A percentile compares a stretch with the other conserved stretches of the same genome.
These are phyloP conservation scores for Dryobates pubescens DNA, from an alignment of 2,797 vertebrate species.

Conservation along the genomic window DNA sequence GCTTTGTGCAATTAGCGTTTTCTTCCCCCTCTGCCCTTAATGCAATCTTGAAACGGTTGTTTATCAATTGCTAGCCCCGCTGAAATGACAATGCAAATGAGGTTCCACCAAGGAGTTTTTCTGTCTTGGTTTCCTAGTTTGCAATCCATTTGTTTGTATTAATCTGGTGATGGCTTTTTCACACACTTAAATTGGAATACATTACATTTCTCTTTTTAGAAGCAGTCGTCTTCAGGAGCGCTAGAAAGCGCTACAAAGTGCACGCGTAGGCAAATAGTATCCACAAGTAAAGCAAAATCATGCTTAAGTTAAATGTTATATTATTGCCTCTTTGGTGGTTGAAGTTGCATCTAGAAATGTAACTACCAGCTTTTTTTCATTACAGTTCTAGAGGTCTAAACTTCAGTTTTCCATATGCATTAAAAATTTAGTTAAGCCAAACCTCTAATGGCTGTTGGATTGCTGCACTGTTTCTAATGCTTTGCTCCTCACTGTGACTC, in stretches of 20 bases:
- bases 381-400: not conserved
- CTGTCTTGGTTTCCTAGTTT: not conserved
- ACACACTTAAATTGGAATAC: not conserved
- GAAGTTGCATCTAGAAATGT: not conserved
- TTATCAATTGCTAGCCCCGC: not conserved
- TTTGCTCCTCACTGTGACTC: not conserved
- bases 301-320: not conserved
- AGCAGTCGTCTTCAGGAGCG: not conserved
- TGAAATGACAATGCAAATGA: not conserved
- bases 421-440: not conserved
- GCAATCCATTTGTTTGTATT: not conserved
- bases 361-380: not conserved
- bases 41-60: not conserved
- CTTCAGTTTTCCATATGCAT: not conserved
- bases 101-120: not conserved
- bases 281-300: not conserved
- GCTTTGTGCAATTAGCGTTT: not conserved
- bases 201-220: not conserved
- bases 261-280: not conserved
- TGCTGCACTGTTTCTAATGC: not conserved
- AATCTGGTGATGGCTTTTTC: not conserved
- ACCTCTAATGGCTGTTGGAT: not conserved
- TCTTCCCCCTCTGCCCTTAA: not conserved
- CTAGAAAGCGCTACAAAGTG: not conserved
- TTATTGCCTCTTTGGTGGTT: not conserved